Conservation (phyloP, 2,113 vertebrate genomes). For the Muscicapa adusta region DNA sequence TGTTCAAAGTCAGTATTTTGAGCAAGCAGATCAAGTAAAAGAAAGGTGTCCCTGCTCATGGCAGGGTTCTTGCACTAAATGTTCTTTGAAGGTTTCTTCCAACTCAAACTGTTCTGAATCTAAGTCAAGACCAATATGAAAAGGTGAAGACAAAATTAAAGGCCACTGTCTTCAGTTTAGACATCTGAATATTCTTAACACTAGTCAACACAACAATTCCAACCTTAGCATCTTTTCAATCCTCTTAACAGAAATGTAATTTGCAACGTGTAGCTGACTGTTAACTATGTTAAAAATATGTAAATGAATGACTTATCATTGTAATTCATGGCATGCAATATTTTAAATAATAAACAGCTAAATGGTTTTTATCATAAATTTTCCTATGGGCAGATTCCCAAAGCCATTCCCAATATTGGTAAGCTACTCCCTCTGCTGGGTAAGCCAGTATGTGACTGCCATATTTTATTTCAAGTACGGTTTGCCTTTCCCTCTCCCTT, state of each 20-base stretch:
- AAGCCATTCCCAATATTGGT: background rate
- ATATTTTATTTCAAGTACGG: background rate
- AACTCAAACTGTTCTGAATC: background rate
- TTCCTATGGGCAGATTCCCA: background rate
- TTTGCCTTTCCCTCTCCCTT: accelerated
- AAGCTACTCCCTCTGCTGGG: slow-evolving; percentile 68
- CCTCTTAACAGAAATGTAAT: background rate
- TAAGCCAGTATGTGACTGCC: background rate
- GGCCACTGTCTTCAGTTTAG: background rate
- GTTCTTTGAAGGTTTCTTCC: background rate
- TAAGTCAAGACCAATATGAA: background rate
- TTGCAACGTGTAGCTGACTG: background rate
- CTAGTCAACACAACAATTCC: background rate
- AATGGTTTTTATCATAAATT: background rate
- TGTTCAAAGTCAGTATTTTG: background rate
- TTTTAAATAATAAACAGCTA: background rate
- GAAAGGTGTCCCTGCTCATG: background rate
- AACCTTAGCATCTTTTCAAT: background rate
- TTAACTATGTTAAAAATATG: background rate
- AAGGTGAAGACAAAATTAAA: background rate
- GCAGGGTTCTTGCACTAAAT: background rate
- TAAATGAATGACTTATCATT: background rate
- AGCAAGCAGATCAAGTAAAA: background rate
- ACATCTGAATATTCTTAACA: background rate
- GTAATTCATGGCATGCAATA: background rate